Evolutionary conservation across 2,888 invertebrate species (phyloP), one percentile per base, ranked within the genome.

Genomic region (Cryptocephalus moraei): DNA sequence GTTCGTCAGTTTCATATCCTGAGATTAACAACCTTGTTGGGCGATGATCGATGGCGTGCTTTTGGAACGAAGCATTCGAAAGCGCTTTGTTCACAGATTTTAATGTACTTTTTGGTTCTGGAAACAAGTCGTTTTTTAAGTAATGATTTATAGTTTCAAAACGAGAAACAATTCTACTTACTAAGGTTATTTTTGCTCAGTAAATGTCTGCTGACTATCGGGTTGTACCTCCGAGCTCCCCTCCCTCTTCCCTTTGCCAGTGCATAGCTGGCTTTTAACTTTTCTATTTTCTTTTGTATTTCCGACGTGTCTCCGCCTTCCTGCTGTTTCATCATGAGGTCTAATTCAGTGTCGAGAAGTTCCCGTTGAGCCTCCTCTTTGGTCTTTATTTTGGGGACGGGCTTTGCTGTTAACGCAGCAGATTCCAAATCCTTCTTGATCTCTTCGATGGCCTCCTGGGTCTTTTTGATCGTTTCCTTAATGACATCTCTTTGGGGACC

Each of bases 311-410:
- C 93, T 46, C 84, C 87, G 0, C 93, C 93, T 63, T 86, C 86
- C 69, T 83, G 89, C 62, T 92, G 90, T 57, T 90, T 90, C 1
- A 86, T 88, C 61, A 92, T 89, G 54, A 94, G 74, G 66, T 95
- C 94, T 62, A 94, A 69, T 65, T 95, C 94, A 1, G 91, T 87
- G 64, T 94, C 94, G 9, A 94, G 74, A 44, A 94, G 81, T 63
- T 93, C 92, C 62, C 88, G 89, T 39, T 61, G 60, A 1, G 57
- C 49, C 41, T 61, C 60, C 43, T 61, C 60, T 53, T 59, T 58
- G 48, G 60, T 52, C 48, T 61, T 62, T 51, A 60, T 64, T 11
- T 56, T 53, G 3, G 55, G 52, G 11, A 61, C 49, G 10, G 34
- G 33, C n/a, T 56, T 50, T 1, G 79, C 73, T 1, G 79, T 73